These are phyloP conservation scores for Stichopus chloronotus DNA, from an alignment of 35 echinoderm and acorn worm species.

Conservation along the genomic window DNA sequence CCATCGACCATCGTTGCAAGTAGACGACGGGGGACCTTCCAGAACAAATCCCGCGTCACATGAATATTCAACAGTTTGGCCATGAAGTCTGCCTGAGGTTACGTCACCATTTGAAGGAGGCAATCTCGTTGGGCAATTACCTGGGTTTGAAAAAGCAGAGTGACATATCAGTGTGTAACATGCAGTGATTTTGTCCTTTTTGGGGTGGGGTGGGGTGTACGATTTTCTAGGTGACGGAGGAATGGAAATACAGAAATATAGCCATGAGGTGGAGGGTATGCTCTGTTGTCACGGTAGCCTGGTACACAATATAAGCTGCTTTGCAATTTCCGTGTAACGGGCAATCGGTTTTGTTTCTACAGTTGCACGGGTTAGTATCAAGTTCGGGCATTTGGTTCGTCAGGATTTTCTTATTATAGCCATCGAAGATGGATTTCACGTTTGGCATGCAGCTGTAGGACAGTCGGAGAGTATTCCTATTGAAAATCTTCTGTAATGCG, in stretches of 20 bases:
- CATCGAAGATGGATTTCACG: slow-evolving; percentile 20
- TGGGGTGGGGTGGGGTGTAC: not conserved
- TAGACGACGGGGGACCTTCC: not conserved
- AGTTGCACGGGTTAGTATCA: too few relatives aligned
- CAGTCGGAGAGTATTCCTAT: slow-evolving; percentile 54
- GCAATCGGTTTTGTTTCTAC: too few relatives aligned
- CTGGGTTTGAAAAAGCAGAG: not conserved
- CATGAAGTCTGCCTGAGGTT: not conserved
- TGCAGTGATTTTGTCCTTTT: not conserved
- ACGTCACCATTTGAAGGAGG: slow-evolving; percentile 5
- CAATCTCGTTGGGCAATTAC: not conserved
- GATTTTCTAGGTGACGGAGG: not conserved
- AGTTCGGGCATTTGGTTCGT: too few relatives aligned
- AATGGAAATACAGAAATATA: not conserved
- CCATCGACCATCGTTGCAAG: slow-evolving; percentile 14
- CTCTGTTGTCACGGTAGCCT: not conserved
- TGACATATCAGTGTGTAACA: not conserved
- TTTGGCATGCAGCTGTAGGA: slow-evolving; percentile 60
- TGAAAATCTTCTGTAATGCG: slow-evolving; percentile 31
- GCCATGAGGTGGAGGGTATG: not conserved
- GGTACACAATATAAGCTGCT: too few relatives aligned
- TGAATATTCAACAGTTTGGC: slow-evolving; percentile 43
- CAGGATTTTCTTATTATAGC: slow-evolving; percentile 8
- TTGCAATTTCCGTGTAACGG: too few relatives aligned
- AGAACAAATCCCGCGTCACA: slow-evolving; percentile 6